A percentile compares a stretch with the other conserved stretches of the same genome.
Evolutionary conservation across 2,888 invertebrate species (phyloP).

Genomic region (Seira musarum): DNA sequence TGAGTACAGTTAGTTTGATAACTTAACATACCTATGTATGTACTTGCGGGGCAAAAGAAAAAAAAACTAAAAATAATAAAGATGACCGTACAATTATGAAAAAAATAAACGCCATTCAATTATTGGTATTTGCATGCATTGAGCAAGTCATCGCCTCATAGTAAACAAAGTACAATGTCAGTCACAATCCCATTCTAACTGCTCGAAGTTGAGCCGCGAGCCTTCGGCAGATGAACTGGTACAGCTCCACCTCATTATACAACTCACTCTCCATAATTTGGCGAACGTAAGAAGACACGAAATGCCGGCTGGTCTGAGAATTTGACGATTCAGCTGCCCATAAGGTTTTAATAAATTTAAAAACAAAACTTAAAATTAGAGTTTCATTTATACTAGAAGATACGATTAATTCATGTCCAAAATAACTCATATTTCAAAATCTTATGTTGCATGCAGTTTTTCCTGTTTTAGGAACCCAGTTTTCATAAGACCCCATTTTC

Average conservation of each 20-base stretch:
- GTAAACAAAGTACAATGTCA: not conserved
- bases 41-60: not conserved
- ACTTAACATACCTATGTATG: constrained; percentile 34
- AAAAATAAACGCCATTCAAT: not conserved
- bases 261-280: constrained; percentile 63
- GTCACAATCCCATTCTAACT: not conserved
- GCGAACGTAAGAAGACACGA: constrained; percentile 53
- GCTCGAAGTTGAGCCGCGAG: constrained; percentile 46
- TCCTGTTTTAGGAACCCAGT: too few species aligned
- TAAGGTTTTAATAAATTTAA: too few species aligned
- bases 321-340: not conserved
- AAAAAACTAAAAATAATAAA: constrained; percentile 29
- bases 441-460: too few species aligned
- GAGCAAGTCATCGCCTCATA: too few species aligned
- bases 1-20: constrained; percentile 49
- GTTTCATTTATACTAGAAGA: too few species aligned
- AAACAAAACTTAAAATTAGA: too few species aligned
- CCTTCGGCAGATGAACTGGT: constrained; percentile 61
- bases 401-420: too few species aligned
- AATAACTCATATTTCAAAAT: too few species aligned
- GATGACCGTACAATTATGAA: not conserved
- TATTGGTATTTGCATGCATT: too few species aligned
- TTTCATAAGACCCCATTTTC: too few species aligned
- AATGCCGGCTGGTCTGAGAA: not conserved
- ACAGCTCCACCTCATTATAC: constrained; percentile 66